phyloP scores from a whole-genome alignment of 2,113 vertebrate genomes.

The Grammomys surdaster region DNA sequence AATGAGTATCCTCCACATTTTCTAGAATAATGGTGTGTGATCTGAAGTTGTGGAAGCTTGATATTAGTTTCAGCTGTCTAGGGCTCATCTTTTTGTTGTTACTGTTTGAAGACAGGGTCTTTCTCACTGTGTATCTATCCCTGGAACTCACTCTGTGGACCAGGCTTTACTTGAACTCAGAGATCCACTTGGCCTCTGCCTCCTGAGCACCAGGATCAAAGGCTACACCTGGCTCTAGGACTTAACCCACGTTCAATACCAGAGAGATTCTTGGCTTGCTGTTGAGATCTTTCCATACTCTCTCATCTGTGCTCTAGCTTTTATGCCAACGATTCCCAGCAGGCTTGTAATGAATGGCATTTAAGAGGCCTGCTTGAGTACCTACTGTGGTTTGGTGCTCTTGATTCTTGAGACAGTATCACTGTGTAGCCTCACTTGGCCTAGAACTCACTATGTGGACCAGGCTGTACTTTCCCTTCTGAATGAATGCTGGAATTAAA shows the following conservation, averaged over 20 bases:
- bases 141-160: background rate
- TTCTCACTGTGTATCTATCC: background rate
- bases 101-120: background rate
- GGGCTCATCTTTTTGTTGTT: background rate
- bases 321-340: background rate
- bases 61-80: slow-evolving; percentile 21
- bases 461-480: background rate
- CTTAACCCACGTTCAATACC: background rate
- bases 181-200: background rate
- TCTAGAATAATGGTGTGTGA: background rate
- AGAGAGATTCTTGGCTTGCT: slow-evolving; percentile 24
- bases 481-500: background rate
- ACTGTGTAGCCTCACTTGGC: background rate
- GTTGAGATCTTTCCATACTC: background rate
- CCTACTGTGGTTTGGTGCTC: background rate
- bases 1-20: background rate
- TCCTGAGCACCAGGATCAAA: background rate
- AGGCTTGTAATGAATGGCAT: background rate
- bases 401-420: background rate
- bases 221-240: background rate
- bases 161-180: background rate
- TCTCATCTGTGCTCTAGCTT: background rate
- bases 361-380: background rate
- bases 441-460: background rate
- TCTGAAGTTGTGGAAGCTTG: slow-evolving; percentile 12